Base-by-base conservation (phyloP, 92 coral and sea anemone species). In the Actinostola sp. region DNA sequence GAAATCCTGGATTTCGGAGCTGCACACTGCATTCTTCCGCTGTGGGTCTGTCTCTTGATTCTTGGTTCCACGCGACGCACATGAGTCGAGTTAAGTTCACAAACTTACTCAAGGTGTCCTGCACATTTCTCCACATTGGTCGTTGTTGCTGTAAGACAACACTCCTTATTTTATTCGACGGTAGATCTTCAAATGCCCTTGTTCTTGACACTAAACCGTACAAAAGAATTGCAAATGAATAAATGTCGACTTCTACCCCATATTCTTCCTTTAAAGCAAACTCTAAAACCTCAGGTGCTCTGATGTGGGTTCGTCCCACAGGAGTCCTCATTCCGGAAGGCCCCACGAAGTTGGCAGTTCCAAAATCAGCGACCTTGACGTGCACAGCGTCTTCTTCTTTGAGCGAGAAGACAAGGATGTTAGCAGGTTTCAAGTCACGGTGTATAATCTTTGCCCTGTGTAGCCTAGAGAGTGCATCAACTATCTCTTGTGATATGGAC, bases 251-350 rank as follows among this genome's bases (percentile, higher is more conserved):
- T 55, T 88, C 68, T 3, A 57, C 48, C 49, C 77, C 82, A 38
- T 88, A 88, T 29, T 82, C 83, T 52, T 61, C 85, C 44, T 69
- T 55, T 8, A 65, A 41, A 29, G 83, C 71, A 49, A 88, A 88
- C 64, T 84, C 83, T 39, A 88, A 54, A 71, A 88, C 80, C 70
- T 88, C 93, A 20, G 93, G 93, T 2, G 93, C 93, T 54, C 88
- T 67, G 35, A 78, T 79, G 36, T 66, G 75, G n/a, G 60, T 60
- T 1, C 86, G 84, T 2, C 86, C 89, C 49, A 56, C 84, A 11
- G 68, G 75, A 25, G 78, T 73, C 38, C 66, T 56, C 36, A 84
- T 66, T 4, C 93, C 93, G 17, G 63, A 76, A 21, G 85, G 83
- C 15, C 84, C 81, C 1, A 66, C 77, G 51, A 88, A 88, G 53